Base-by-base conservation (phyloP, 2,888 invertebrate species). In the Calliphora vomitoria region DNA sequence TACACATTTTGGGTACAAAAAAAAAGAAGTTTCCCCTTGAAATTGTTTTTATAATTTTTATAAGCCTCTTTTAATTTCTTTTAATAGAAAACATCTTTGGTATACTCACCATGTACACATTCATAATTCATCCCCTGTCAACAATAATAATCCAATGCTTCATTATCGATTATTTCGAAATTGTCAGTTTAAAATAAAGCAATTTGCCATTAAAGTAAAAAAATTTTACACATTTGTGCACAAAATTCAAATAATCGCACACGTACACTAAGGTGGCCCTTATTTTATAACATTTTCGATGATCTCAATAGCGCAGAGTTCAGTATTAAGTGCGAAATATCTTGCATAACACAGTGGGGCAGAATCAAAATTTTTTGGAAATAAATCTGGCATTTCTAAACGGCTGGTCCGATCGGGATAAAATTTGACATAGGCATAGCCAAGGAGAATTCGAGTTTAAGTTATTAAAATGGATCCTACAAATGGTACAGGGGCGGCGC, bases 171-270 rank as follows among this genome's bases (percentile, higher is more conserved):
- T 82, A 18, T 58, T 83, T 71, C 31, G 44, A 71, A 76, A 78
- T 35, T 55, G 78, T 44, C 55, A 55, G 71, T 55, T 64, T 44
- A 3, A 66, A 82, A 58, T 66, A 35, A 83, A 78, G 8, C 78
- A 71, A 78, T 64, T 83, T 64, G 53, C 68, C 53, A 71, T 76
- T 78, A 31, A 64, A 55, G 55, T 18, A 15, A 18, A 66, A n/a
- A 64, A 44, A 47, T 78, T 71, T 64, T 75, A 44, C 47, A 71
- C 78, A 72, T 47, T 72, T 66, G 69, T 64, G 44, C 62, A 83
- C 60, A 78, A 69, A n/a, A 71, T 58, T 62, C 53, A 15, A 44
- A 78, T 44, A 55, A 66, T 41, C 15, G 10, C 8, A 4, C 13
- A 53, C 55, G 13, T 25, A 2, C 3, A 25, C 25, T 25, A 25